Conservation (phyloP, 2,888 invertebrate genomes). For the Cantharis rustica region DNA sequence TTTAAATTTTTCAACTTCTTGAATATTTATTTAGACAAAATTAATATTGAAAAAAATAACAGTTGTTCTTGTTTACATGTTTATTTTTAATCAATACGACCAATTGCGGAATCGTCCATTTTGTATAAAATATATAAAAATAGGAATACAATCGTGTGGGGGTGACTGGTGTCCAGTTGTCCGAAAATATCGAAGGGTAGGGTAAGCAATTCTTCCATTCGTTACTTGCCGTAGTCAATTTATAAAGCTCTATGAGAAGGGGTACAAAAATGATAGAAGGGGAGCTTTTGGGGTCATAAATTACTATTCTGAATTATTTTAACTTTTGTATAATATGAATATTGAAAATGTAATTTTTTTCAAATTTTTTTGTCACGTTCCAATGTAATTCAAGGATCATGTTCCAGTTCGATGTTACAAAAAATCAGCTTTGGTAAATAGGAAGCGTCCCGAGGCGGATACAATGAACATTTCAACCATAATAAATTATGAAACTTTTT, state of each 20-base stretch:
- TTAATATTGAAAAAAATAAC: background rate
- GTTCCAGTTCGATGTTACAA: slow-evolving; percentile 6
- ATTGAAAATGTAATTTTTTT: background rate
- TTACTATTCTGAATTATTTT: background rate
- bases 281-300: background rate
- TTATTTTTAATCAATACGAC: background rate
- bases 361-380: background rate
- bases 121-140: background rate
- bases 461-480: slow-evolving; percentile 12
- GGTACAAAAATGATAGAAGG: background rate
- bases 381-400: background rate
- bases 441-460: slow-evolving; percentile 10
- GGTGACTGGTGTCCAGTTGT: slow-evolving; percentile 43
- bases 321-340: background rate
- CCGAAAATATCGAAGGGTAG: slow-evolving; percentile 36
- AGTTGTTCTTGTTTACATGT: background rate
- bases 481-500: slow-evolving; percentile 18
- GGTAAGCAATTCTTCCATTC: slow-evolving; percentile 41
- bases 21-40: background rate
- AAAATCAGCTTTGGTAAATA: slow-evolving; percentile 21
- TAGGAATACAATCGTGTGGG: background rate
- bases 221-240: slow-evolving; percentile 39
- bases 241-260: slow-evolving; percentile 7
- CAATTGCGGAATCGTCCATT: background rate
- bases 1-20: background rate